Base-by-base conservation (phyloP, 2,113 vertebrate species). In the Brachyistius frenatus region DNA sequence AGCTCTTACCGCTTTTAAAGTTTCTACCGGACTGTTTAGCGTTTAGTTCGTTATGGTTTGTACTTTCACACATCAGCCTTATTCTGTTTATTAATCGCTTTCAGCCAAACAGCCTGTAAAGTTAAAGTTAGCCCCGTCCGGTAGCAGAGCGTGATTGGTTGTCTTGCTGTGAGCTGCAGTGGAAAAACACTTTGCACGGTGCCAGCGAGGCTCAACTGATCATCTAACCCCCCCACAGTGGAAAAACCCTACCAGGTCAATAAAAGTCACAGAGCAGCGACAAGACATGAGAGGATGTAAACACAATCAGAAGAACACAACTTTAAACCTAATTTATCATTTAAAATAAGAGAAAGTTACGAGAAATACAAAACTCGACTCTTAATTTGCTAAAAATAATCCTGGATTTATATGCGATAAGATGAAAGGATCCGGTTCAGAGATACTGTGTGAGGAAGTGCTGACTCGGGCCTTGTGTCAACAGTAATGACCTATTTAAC, bases 381-480 rank as follows among this genome's bases (percentile, higher is more conserved):
- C 41, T 44, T 7, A 37, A 37, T 37, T 7, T 37, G 37, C 39
- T 23, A 23, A 2, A 10, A 44, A 2, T 44, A 44, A 44, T 44
- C 41, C 41, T 44, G 10, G 31, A 37, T 41, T 16, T 35, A 8
- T 49, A 61, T 8, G 11, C 66, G 14, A 30, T 32, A 35, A 13
- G 68, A 55, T 41, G 16, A 1, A 7, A 23, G 10, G 41, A 49
- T 15, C 3, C 3, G 23, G 62, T 67, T 67, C 2, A 35, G 50
- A 50, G 9, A 8, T 41, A 10, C 50, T 50, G 36, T 69, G 39
- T 62, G 67, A 80, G 76, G 68, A 77, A 70, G 73, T 73, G 68
- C 73, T 73, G 60, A 80, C 73, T 80, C 57, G 50, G 60, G 31
- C 54, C 65, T 80, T 7, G 53, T 69, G 85, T 77, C 63, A 73